phyloP scores from a whole-genome alignment of 2,797 vertebrate species.

The Crossoptilon crossoptilon region DNA sequence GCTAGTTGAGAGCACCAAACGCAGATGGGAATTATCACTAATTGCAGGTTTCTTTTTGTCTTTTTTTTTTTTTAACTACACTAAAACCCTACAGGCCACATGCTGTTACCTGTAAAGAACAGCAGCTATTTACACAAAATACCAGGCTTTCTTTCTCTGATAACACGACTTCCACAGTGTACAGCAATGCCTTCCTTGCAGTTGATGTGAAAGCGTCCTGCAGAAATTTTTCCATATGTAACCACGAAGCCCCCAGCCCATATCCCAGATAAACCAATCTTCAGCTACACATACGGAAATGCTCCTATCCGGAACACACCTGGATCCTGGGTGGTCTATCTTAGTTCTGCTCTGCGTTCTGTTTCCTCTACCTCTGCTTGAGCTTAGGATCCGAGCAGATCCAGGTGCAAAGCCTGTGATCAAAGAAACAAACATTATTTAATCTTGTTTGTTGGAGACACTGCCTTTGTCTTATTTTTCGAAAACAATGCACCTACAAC shows the following conservation, averaged over 20 bases:
- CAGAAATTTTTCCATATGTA: neutral
- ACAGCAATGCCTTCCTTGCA: neutral
- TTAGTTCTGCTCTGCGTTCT: neutral
- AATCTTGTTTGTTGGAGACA: neutral
- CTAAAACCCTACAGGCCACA: neutral
- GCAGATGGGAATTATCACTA: neutral
- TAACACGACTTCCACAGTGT: fast-evolving
- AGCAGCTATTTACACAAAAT: neutral
- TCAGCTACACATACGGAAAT: neutral
- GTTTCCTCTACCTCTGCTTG: neutral
- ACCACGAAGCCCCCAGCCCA: neutral
- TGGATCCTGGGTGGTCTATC: neutral
- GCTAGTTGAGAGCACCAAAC: neutral
- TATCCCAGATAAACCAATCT: neutral
- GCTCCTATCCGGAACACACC: neutral
- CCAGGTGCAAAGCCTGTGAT: neutral
- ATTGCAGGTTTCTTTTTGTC: neutral
- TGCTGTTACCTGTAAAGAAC: neutral
- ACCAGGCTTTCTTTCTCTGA: neutral
- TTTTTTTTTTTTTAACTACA: neutral
- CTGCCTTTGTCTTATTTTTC: neutral
- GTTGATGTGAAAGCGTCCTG: neutral
- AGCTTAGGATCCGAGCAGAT: neutral
- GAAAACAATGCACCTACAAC: neutral
- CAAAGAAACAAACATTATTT: neutral